Conservation (phyloP, 2,113 vertebrate species). For the Misgurnus anguillicaudatus region DNA sequence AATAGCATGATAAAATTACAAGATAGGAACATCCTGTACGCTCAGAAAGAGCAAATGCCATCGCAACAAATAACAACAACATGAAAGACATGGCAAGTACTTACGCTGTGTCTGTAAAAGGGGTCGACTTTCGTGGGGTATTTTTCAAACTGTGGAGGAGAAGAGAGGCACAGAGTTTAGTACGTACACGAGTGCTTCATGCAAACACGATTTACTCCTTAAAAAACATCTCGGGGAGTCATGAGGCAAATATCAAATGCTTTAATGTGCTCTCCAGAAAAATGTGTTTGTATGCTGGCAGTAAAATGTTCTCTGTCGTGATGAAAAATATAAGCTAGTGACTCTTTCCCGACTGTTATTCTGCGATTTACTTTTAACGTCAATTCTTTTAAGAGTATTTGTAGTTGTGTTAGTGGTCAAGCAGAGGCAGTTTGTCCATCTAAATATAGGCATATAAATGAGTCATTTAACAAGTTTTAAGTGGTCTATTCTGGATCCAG, state of each 20-base stretch:
- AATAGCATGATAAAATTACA: background rate
- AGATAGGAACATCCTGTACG: background rate
- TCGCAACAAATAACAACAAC: conserved; percentile 14
- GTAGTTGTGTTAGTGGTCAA: conserved; percentile 45
- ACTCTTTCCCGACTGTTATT: background rate
- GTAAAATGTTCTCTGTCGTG: background rate
- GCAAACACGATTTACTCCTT: background rate
- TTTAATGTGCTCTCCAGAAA: conserved; percentile 12
- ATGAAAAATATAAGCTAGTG: background rate
- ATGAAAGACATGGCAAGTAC: conserved; percentile 66
- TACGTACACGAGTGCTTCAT: conserved; percentile 53
- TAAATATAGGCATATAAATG: conserved; percentile 56
- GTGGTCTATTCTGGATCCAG: conserved; percentile 59
- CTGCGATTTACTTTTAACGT: conserved; percentile 12
- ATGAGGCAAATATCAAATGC: conserved; percentile 11
- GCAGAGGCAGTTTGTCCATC: conserved; percentile 49
- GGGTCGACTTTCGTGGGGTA: conserved; percentile 98
- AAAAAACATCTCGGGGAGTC: conserved; percentile 8
- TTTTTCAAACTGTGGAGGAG: conserved; percentile 95
- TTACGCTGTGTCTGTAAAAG: conserved; percentile 99
- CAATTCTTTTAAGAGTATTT: too few species aligned
- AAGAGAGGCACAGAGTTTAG: conserved; percentile 77
- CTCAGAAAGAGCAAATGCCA: conserved; percentile 8
- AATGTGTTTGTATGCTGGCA: background rate
- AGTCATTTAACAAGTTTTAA: conserved; percentile 63